Evolutionary conservation across 2,888 invertebrate genomes (phyloP).

Genomic region (Ophraella communa): DNA sequence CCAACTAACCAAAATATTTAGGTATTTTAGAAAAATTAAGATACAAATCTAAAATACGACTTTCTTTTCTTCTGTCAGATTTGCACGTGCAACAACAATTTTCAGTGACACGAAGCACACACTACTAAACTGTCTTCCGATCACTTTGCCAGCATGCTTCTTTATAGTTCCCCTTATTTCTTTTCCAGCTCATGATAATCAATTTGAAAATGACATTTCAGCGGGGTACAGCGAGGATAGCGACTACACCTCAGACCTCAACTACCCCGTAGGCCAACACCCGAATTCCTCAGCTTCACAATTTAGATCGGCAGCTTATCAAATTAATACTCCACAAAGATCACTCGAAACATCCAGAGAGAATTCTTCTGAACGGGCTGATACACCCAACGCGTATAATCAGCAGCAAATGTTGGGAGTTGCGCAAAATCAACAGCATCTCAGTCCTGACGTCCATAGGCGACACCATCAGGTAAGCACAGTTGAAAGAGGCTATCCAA

Average conservation of each 20-base stretch:
- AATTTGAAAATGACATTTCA: conserved; percentile 64
- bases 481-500: too few relatives aligned
- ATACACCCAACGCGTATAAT: conserved; percentile 56
- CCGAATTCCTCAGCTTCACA: conserved; percentile 93
- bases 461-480: conserved; percentile 48
- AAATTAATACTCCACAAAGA: conserved; percentile 78
- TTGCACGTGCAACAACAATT: background rate
- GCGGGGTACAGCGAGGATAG: conserved; percentile 96
- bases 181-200: conserved; percentile 58
- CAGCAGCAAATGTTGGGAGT: conserved; percentile 38
- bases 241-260: conserved; percentile 95
- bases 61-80: background rate
- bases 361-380: conserved; percentile 84
- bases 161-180: conserved; percentile 23
- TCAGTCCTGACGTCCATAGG: conserved; percentile 56
- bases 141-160: conserved; percentile 25
- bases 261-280: conserved; percentile 84
- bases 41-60: background rate
- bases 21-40: too few relatives aligned
- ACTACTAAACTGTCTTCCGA: conserved; percentile 3
- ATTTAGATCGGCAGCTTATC: conserved; percentile 79
- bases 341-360: conserved; percentile 81
- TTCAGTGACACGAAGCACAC: background rate
- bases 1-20: too few relatives aligned
- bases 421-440: conserved; percentile 51